Conservation (phyloP, 2,113 vertebrate genomes). For the Sitta europaea region DNA sequence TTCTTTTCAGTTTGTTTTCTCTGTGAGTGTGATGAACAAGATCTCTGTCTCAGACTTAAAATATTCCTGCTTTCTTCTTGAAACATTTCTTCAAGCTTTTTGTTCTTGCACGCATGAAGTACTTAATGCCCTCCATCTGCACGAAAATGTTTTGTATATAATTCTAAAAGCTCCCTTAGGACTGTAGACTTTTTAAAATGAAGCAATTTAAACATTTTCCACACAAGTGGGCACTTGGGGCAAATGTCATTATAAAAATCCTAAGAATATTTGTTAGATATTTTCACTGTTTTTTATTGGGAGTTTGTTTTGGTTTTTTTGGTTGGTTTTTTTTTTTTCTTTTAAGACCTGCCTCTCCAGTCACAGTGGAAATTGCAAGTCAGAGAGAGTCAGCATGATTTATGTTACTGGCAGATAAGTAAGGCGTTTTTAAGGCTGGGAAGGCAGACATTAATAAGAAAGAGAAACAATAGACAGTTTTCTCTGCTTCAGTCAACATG, state of each 20-base stretch:
- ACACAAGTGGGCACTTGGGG: conserved; percentile 11
- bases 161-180: conserved; percentile 51
- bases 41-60: neutral
- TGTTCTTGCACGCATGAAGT: conserved; percentile 8
- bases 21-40: neutral
- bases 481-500: neutral
- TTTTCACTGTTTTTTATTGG: neutral
- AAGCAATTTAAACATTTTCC: conserved; percentile 64
- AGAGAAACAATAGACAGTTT: neutral
- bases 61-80: neutral
- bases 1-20: conserved; percentile 19
- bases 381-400: neutral
- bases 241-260: conserved; percentile 32
- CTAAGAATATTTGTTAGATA: neutral
- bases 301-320: neutral
- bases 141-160: conserved; percentile 48
- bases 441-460: neutral
- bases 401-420: neutral
- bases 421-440: neutral
- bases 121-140: conserved; percentile 59
- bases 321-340: neutral
- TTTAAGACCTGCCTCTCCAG: neutral
- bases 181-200: conserved; percentile 29
- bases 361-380: neutral
- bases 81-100: conserved; percentile 50